These are phyloP conservation scores for Apogon hyalosoma DNA, from an alignment of 2,797 vertebrate species.

Conservation along the genomic window DNA sequence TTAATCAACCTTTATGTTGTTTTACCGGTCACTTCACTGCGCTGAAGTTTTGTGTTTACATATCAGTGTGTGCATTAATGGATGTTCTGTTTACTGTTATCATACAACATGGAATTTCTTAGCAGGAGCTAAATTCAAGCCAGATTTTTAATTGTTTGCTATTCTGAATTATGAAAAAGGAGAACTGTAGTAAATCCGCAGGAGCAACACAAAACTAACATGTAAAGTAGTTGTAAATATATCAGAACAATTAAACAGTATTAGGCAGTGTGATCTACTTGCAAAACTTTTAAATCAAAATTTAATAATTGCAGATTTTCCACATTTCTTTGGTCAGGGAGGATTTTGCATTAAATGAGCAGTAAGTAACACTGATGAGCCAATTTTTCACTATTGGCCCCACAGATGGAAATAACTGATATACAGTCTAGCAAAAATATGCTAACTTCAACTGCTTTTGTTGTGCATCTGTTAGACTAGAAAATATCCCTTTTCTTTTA, in stretches of 20 bases:
- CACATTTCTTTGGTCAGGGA: slow-evolving; percentile 15
- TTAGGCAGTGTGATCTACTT: neutral
- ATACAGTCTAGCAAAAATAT: neutral
- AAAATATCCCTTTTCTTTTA: neutral
- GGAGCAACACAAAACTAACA: neutral
- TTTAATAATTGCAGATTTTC: slow-evolving; percentile 10
- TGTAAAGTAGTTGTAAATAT: slow-evolving; percentile 57
- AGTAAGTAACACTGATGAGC: neutral
- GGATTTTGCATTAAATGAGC: slow-evolving; percentile 1
- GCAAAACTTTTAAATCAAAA: neutral
- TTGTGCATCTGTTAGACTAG: slow-evolving; percentile 12
- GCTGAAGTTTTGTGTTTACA: slow-evolving; percentile 62
- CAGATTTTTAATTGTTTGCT: slow-evolving; percentile 16
- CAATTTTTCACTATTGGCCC: neutral
- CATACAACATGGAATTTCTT: neutral
- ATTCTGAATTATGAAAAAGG: slow-evolving; percentile 1
- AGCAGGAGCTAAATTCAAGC: slow-evolving; percentile 22
- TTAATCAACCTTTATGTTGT: slow-evolving; percentile 21
- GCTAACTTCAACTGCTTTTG: neutral
- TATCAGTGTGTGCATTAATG: slow-evolving; percentile 53
- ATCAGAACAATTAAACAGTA: neutral
- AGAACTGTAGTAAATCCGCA: neutral
- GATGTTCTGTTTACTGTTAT: slow-evolving; percentile 46
- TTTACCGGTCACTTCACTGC: slow-evolving; percentile 28
- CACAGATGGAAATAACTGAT: neutral